Evolutionary conservation across 2,113 vertebrate genomes (phyloP).

Genomic region (Cephalopterus ornatus): DNA sequence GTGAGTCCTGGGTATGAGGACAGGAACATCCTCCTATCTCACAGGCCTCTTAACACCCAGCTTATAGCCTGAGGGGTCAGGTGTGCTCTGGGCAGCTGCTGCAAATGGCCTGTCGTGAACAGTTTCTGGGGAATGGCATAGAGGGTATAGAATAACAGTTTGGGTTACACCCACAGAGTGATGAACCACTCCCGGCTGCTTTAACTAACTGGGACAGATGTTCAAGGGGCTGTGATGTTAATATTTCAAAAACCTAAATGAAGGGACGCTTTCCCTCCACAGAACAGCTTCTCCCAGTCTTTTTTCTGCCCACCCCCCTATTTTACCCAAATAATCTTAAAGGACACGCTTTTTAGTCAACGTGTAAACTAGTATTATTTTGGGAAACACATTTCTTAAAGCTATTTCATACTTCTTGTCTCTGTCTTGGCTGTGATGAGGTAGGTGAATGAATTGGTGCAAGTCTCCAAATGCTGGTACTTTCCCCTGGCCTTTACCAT

Average conservation of each 20-base stretch:
- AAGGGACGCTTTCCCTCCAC: background rate
- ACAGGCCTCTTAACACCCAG: no score
- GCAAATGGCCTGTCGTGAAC: no score
- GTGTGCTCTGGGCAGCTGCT: no score
- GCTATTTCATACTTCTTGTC: accelerated
- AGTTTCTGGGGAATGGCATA: no score
- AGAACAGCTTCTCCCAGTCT: background rate
- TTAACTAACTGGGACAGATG: no score
- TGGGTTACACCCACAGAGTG: no score
- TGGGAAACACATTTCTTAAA: background rate
- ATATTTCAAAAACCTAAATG: no score
- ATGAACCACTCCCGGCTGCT: no score
- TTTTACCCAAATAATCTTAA: background rate
- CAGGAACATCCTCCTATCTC: no score
- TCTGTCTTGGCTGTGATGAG: background rate
- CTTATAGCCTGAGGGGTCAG: no score
- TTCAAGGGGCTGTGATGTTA: background rate
- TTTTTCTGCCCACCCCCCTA: background rate
- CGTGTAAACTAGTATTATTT: background rate
- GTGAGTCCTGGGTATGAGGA: no score
- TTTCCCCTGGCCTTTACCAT: background rate
- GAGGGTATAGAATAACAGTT: no score
- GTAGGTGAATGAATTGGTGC: background rate
- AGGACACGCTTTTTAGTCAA: accelerated
- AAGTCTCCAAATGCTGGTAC: background rate